These are phyloP conservation scores for Pogonocherus hispidulus DNA, from an alignment of 2,888 invertebrate genomes.

Conservation along the genomic window DNA sequence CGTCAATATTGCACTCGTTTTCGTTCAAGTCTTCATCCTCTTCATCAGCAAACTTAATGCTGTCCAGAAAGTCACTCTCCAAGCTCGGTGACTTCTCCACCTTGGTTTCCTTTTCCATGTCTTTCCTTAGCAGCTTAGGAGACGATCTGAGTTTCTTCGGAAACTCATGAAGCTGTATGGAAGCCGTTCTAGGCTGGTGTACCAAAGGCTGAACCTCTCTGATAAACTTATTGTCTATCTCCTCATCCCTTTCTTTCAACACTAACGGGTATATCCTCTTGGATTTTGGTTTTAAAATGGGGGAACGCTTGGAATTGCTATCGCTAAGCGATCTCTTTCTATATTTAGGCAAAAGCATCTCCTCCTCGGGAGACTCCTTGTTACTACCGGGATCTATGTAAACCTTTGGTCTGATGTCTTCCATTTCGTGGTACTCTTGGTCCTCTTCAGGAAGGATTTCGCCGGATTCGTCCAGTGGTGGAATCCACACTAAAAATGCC, in stretches of 20 bases:
- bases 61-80: constrained; percentile 74
- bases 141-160: constrained; percentile 48
- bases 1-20: constrained; percentile 65
- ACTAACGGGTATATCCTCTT: constrained; percentile 56
- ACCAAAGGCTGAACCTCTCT: constrained; percentile 53
- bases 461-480: constrained; percentile 79
- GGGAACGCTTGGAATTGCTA: constrained; percentile 51
- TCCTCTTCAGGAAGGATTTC: constrained; percentile 76
- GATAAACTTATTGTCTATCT: constrained; percentile 47
- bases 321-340: constrained; percentile 50
- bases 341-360: constrained; percentile 68
- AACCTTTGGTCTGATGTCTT: constrained; percentile 62
- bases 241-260: constrained; percentile 22
- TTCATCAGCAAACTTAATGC: constrained; percentile 80
- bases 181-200: constrained; percentile 45
- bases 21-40: constrained; percentile 69
- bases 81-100: constrained; percentile 77
- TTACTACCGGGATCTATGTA: constrained; percentile 76
- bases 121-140: constrained; percentile 47
- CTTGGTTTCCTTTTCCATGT: constrained; percentile 76
- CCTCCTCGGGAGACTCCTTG: constrained; percentile 77
- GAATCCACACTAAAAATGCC: constrained; percentile 89
- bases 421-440: constrained; percentile 68
- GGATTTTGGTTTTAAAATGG: constrained; percentile 53
- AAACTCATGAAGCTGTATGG: constrained; percentile 62